Evolutionary conservation across 2,113 vertebrate species (phyloP).

Genomic region (Alaudala cheleensis): DNA sequence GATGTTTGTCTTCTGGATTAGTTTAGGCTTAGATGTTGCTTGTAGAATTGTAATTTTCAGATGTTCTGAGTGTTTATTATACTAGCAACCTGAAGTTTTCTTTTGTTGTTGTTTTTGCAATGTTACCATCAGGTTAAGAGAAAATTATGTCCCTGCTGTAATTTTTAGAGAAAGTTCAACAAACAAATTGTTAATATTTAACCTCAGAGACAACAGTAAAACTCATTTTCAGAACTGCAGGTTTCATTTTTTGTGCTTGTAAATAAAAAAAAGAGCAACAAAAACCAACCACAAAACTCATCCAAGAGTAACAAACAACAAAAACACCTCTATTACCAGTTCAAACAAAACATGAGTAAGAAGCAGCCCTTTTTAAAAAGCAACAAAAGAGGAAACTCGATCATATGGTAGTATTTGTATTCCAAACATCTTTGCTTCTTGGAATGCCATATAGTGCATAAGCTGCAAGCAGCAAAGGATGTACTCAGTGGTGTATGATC

Average conservation of each 20-base stretch:
- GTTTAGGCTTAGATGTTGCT: neutral
- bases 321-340: neutral
- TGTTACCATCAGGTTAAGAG: neutral
- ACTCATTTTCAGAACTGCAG: neutral
- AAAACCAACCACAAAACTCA: neutral
- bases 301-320: neutral
- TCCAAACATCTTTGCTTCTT: neutral
- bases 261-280: neutral
- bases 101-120: neutral
- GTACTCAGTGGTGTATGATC: neutral
- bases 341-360: neutral
- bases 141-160: neutral
- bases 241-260: neutral
- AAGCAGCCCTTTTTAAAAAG: neutral
- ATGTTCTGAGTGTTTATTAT: neutral
- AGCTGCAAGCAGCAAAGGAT: neutral
- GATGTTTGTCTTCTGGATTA: neutral
- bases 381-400: neutral
- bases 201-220: neutral
- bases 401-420: neutral
- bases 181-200: constrained; percentile 39
- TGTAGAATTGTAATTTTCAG: neutral
- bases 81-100: neutral
- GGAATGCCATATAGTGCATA: neutral
- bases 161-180: neutral